A percentile compares a stretch with the other conserved stretches of the same genome.
Conservation (phyloP, 2,113 vertebrate species). For the Tragulus kanchil region DNA sequence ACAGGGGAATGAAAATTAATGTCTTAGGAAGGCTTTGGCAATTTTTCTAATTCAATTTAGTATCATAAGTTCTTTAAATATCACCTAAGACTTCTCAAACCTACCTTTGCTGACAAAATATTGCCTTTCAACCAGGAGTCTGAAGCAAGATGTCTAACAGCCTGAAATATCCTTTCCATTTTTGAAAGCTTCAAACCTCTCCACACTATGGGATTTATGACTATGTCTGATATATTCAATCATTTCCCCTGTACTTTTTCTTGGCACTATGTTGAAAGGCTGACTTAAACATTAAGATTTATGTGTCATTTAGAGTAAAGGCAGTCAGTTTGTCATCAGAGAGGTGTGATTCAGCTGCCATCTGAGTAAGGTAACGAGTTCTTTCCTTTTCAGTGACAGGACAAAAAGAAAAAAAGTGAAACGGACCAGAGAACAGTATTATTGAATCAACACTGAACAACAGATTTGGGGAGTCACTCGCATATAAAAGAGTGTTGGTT, state of each 20-base stretch:
- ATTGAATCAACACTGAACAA: not conserved
- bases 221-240: slow-evolving; percentile 66
- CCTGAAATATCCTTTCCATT: slow-evolving; percentile 64
- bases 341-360: slow-evolving; percentile 61
- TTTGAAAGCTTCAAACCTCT: slow-evolving; percentile 65
- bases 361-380: slow-evolving; percentile 59
- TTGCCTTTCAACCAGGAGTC: slow-evolving; percentile 52
- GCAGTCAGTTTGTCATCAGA: slow-evolving; percentile 43
- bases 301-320: slow-evolving; percentile 71
- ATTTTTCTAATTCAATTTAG: slow-evolving; percentile 72
- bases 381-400: slow-evolving; percentile 62
- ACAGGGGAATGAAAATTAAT: slow-evolving; percentile 61
- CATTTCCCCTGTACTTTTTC: slow-evolving; percentile 70
- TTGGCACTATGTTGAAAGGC: slow-evolving; percentile 68
- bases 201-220: slow-evolving; percentile 69
- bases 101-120: slow-evolving; percentile 48
- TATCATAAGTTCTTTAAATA: slow-evolving; percentile 77
- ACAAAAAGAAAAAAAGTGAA: not conserved
- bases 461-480: not conserved
- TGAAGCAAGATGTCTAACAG: slow-evolving; percentile 37
- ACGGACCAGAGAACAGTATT: slow-evolving; percentile 6
- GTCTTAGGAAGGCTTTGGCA: slow-evolving; percentile 68
- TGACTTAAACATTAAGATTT: slow-evolving; percentile 75
- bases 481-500: not conserved
- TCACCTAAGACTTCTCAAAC: slow-evolving; percentile 45